A percentile compares a stretch with the other conserved stretches of the same genome.
phyloP scores from a whole-genome alignment of 1,140 invertebrate genomes.

The Ephestia elutella region DNA sequence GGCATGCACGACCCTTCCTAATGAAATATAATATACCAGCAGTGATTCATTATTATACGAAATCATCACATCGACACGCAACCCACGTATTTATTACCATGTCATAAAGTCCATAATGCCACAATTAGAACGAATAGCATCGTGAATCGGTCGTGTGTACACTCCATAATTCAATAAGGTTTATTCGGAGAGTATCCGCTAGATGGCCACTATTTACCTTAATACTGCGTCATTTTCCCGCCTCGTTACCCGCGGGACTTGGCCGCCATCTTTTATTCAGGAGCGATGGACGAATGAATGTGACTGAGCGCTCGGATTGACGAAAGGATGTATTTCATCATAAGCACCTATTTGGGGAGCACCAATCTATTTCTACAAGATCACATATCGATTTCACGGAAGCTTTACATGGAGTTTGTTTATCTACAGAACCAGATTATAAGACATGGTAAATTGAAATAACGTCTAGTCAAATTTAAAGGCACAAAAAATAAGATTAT shows the following conservation, averaged over 20 bases:
- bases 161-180: constrained; percentile 17
- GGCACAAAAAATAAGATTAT: no score
- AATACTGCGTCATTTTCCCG: constrained; percentile 21
- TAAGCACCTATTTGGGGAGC: no score
- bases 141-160: neutral
- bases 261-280: constrained; percentile 27
- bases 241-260: constrained; percentile 18
- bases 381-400: no score
- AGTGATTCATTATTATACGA: constrained; percentile 5
- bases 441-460: no score
- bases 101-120: constrained; percentile 5
- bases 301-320: constrained; percentile 20
- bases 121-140: constrained; percentile 6
- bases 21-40: constrained; percentile 2
- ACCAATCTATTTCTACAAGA: no score
- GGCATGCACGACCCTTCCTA: neutral
- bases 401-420: no score
- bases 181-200: constrained; percentile 9
- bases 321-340: constrained; percentile 9
- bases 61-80: neutral
- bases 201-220: constrained; percentile 19
- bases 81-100: constrained; percentile 1
- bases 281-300: constrained; percentile 17
- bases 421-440: no score
- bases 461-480: no score